Base-by-base conservation (phyloP, 2,113 vertebrate genomes). In the Hippocampus comes region DNA sequence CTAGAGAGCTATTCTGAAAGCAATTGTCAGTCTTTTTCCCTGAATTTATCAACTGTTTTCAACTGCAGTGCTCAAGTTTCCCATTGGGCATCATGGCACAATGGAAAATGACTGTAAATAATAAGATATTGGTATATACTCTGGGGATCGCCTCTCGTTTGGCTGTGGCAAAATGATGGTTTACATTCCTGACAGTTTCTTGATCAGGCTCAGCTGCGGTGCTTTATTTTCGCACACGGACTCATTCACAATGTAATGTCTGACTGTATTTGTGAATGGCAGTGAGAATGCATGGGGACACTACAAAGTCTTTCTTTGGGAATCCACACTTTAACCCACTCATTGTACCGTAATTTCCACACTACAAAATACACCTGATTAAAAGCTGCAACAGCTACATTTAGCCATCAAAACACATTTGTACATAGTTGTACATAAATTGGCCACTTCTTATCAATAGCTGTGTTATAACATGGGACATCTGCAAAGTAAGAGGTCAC, bases 91-190 rank as follows among this genome's bases (percentile, higher is more conserved):
- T 71, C 71, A 75, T 77, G 76, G 77, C 75, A 83, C 72, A 80
- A 88, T 84, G 79, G 69, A 87, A 81, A 84, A 81, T 81, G 76
- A 84, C 30, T 34, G 5, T 34, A 34, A 34, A 34, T 34, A 5
- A 34, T 34, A 86, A 80, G 15, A 73, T 55, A 81, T 57, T 56
- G 70, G 42, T 77, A 69, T 70, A 68, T 55, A 79, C 75, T 61
- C 59, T 7, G 42, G 71, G 74, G 65, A 72, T 41, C 10, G 57
- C 48, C 21, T 73, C 72, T 80, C 25, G 12, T 60, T 73, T 59
- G 67, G 56, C 65, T 7, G 9, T 78, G 77, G 59, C 27, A 68
- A 78, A 63, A 48, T 63, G 64, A 78, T 72, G 4, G 60, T 77
- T 73, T 78, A 75, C 71, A 78, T 73, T 67, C 74, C 10, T 77